Conservation (phyloP, 2,113 vertebrate genomes). For the Salminus brasiliensis region DNA sequence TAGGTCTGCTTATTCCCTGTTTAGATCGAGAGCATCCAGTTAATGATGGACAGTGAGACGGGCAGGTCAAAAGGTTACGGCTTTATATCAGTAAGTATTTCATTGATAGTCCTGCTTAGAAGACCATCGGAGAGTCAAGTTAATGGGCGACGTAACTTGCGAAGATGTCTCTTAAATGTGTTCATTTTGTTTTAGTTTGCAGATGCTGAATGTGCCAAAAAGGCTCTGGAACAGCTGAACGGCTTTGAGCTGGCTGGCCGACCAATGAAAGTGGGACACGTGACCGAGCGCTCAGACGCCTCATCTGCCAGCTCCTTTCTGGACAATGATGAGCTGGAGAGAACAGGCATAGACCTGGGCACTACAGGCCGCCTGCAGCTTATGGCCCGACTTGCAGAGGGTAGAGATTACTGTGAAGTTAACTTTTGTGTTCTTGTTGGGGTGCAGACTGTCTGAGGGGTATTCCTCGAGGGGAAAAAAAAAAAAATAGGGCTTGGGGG, state of each 20-base stretch:
- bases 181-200: conserved; percentile 81
- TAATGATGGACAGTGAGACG: conserved; percentile 99
- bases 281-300: conserved; percentile 95
- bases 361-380: conserved; percentile 96
- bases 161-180: neutral
- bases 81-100: conserved; percentile 90
- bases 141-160: neutral
- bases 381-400: conserved; percentile 97
- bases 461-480: too few species aligned
- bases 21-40: conserved; percentile 97
- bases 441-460: too few species aligned
- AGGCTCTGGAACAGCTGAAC: conserved; percentile 96
- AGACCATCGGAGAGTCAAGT: neutral
- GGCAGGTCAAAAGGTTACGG: conserved; percentile 98
- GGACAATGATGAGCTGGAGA: conserved; percentile 96
- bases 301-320: conserved; percentile 96
- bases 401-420: conserved; percentile 62
- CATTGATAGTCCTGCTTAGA: neutral
- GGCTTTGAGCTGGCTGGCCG: conserved; percentile 96
- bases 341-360: conserved; percentile 96
- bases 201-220: conserved; percentile 98
- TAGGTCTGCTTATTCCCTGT: conserved; percentile 13
- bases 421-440: neutral
- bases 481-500: too few species aligned
- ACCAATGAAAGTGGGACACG: conserved; percentile 98